Evolutionary conservation across 2,797 vertebrate species (phyloP), one percentile per base, ranked within the genome.

Genomic region (Hyperoplus lanceolatus): DNA sequence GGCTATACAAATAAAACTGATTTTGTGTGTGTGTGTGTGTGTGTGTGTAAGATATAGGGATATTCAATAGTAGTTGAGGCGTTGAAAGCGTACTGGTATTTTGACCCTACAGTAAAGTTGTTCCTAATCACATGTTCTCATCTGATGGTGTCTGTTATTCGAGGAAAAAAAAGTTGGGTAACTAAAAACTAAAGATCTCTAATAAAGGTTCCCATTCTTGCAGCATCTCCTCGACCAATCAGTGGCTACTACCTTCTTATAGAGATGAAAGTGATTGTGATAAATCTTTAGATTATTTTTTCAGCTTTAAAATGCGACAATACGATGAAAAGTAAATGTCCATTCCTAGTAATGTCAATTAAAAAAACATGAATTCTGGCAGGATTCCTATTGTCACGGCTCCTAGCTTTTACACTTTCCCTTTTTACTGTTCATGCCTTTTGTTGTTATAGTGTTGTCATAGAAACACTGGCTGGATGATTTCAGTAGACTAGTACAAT

Each of bases 401-500:
- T 58, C 67, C 38, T 16, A 41, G 68, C 21, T 67, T 80, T 63
- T 77, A 70, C 54, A 41, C 58, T 9, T 62, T 61, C 36, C 62
- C 43, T 29, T 70, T 70, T 81, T 68, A 42, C 67, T 54, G 48
- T 57, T 29, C 45, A 15, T 43, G 56, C 3, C 36, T 11, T 75
- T 75, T 85, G 81, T 89, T 83, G 57, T 65, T 43, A 29, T 29
- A 59, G 61, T 1, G 82, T 85, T 76, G 66, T 64, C 72, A 75
- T 81, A 59, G 88, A 79, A 86, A 89, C 81, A 3, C 64, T 46
- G 68, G 61, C 61, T 59, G 75, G 14, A 8, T 64, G 63, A 63
- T 62, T 74, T 36, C 12, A 5, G 61, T 15, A 29, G 53, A 73
- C 29, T 16, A 62, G 75, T 53, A 43, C 64, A 74, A 83, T 50